A percentile compares a stretch with the other conserved stretches of the same genome.
phyloP scores from a whole-genome alignment of 2,888 invertebrate genomes.

The Quadroppia sp. region DNA sequence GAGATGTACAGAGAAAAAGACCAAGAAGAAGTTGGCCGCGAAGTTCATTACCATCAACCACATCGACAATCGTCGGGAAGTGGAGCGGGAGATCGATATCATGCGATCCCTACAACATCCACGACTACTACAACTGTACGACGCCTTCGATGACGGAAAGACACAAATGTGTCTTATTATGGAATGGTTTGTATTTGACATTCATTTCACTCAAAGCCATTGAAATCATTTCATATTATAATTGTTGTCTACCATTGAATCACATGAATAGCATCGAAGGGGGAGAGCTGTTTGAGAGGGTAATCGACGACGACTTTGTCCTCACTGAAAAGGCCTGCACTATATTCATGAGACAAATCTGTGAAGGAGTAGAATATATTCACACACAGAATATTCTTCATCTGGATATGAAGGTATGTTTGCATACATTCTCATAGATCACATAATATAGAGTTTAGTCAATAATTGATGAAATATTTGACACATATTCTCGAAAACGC shows the following conservation, averaged over 20 bases:
- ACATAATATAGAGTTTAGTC: too few relatives aligned
- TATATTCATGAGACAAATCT: constrained; percentile 95
- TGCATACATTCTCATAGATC: too few relatives aligned
- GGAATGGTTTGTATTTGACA: constrained; percentile 64
- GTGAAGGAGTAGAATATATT: constrained; percentile 95
- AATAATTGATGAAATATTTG: too few relatives aligned
- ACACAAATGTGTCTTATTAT: constrained; percentile 88
- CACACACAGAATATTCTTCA: constrained; percentile 92
- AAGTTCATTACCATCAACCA: constrained; percentile 83
- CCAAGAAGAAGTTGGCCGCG: constrained; percentile 77
- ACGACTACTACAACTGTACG: constrained; percentile 91
- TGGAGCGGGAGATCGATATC: constrained; percentile 92
- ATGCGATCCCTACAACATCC: constrained; percentile 93
- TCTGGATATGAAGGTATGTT: constrained; percentile 90
- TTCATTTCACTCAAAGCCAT: not conserved
- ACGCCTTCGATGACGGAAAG: constrained; percentile 78
- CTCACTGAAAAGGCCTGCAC: constrained; percentile 93
- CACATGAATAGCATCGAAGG: constrained; percentile 75
- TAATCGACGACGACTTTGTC: constrained; percentile 96
- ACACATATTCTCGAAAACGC: too few relatives aligned
- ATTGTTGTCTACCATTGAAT: not conserved
- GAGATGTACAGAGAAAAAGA: constrained; percentile 77
- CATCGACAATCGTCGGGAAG: constrained; percentile 81
- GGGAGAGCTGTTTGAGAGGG: constrained; percentile 96
- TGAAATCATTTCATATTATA: too few relatives aligned